phyloP scores from a whole-genome alignment of 2,888 invertebrate genomes.

The Callinectes sapidus region DNA sequence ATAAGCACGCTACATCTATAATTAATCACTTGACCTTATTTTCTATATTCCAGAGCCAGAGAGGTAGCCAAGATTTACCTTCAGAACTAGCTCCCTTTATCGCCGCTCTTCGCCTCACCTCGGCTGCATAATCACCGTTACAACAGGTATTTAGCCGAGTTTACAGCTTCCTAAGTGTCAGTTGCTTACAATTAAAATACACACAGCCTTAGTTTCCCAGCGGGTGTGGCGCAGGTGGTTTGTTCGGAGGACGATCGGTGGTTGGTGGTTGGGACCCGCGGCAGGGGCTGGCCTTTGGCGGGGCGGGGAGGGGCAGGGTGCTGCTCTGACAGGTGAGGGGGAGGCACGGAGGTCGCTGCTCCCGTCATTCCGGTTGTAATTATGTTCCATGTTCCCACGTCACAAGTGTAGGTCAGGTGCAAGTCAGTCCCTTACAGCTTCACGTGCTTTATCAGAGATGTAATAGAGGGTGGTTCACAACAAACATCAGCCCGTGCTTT shows the following conservation, averaged over 20 bases:
- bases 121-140: neutral
- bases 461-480: neutral
- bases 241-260: neutral
- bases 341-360: neutral
- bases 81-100: neutral
- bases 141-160: neutral
- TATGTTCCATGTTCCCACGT: neutral
- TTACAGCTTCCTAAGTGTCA: slow-evolving; percentile 8
- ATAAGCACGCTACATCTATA: neutral
- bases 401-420: neutral
- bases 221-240: slow-evolving; percentile 13
- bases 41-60: neutral
- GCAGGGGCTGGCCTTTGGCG: slow-evolving; percentile 1
- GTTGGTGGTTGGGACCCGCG: slow-evolving; percentile 19
- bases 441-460: neutral
- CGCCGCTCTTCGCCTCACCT: neutral
- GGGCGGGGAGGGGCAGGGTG: neutral
- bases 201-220: neutral
- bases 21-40: neutral
- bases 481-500: neutral
- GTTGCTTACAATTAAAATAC: neutral
- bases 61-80: neutral
- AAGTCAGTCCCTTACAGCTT: neutral
- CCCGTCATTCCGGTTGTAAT: slow-evolving; percentile 10
- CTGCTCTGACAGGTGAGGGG: neutral